phyloP scores from a whole-genome alignment of 2,888 invertebrate species.

The Isoperla grammatica region DNA sequence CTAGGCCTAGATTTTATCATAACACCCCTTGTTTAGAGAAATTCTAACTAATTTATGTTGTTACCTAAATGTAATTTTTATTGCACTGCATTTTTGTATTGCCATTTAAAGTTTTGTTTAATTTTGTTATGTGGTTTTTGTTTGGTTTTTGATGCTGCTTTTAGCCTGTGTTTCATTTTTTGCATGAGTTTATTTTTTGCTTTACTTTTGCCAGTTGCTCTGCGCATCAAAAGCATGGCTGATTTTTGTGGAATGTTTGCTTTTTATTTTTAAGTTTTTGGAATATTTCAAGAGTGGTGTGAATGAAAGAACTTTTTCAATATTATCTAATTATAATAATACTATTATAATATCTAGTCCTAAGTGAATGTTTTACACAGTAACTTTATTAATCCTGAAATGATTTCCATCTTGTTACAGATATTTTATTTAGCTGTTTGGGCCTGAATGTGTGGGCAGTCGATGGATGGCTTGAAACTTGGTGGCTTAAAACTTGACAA shows the following conservation, averaged over 20 bases:
- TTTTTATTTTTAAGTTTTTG: not conserved
- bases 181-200: conserved; percentile 37
- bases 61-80: too few relatives aligned
- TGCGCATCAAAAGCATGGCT: not conserved
- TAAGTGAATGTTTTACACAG: not conserved
- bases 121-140: conserved; percentile 26
- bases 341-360: not conserved
- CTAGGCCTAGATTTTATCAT: too few relatives aligned
- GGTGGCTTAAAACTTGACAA: conserved; percentile 1
- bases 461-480: conserved; percentile 12
- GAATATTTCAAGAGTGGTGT: not conserved
- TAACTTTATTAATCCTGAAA: conserved; percentile 6
- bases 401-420: conserved; percentile 16
- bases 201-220: conserved; percentile 25
- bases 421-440: conserved; percentile 7
- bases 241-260: not conserved
- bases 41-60: too few relatives aligned
- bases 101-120: too few relatives aligned
- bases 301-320: not conserved
- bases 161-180: conserved; percentile 37
- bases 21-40: too few relatives aligned
- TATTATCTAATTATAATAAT: not conserved
- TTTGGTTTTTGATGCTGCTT: conserved; percentile 26
- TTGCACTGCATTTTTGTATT: too few relatives aligned
- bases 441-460: conserved; percentile 12